Conservation (phyloP, 2,797 vertebrate species). For the Myripristis murdjan region DNA sequence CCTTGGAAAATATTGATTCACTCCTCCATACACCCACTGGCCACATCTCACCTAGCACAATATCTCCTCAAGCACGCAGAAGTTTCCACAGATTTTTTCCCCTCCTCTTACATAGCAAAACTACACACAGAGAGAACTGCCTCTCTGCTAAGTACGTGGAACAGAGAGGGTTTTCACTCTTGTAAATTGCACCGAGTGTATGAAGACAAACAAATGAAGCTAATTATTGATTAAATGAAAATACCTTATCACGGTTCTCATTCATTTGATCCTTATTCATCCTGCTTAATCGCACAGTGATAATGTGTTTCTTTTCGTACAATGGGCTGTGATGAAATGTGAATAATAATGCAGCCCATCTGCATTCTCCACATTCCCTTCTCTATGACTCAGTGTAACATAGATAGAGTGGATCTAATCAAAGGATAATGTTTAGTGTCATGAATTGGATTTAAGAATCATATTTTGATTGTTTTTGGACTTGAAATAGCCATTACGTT, state of each 20-base stretch:
- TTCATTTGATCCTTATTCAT: constrained; percentile 48
- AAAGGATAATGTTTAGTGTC: constrained; percentile 46
- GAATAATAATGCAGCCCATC: constrained; percentile 46
- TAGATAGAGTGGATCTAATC: constrained; percentile 38
- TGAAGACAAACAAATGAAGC: constrained; percentile 32
- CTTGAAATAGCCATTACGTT: no score
- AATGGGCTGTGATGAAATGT: constrained; percentile 41
- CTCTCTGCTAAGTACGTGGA: background rate
- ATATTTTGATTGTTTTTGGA: background rate
- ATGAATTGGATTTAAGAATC: background rate
- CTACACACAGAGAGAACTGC: background rate
- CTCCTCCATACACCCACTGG: constrained; percentile 22
- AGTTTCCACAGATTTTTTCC: background rate
- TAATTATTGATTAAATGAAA: constrained; percentile 56
- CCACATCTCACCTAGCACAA: constrained; percentile 19
- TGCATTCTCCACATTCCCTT: constrained; percentile 28
- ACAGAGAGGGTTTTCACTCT: background rate
- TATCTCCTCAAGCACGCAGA: background rate
- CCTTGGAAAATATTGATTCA: constrained; percentile 3
- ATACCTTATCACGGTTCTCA: constrained; percentile 42
- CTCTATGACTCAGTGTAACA: constrained; percentile 19
- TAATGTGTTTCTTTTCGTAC: constrained; percentile 25
- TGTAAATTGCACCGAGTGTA: constrained; percentile 10
- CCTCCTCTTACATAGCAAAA: background rate
- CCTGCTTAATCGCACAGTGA: constrained; percentile 35